Evolutionary conservation across 2,888 invertebrate species (phyloP).

Genomic region (Drymonia ruficornis): DNA sequence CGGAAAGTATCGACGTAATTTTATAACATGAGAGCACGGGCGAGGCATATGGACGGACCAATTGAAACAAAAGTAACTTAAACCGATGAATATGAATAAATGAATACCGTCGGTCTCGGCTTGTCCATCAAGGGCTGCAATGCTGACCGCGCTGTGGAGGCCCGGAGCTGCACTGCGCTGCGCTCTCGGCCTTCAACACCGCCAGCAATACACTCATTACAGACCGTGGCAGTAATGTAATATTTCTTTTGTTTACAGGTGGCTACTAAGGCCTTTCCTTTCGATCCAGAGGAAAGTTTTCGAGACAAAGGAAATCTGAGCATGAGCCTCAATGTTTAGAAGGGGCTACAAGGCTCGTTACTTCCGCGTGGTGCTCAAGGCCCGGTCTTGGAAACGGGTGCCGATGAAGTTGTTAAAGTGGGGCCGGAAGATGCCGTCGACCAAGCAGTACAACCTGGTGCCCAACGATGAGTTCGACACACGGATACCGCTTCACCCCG

Average conservation of each 20-base stretch:
- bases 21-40: too few relatives aligned
- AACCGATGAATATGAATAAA: too few relatives aligned
- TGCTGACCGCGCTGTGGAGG: too few relatives aligned
- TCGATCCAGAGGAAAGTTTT: constrained; percentile 14
- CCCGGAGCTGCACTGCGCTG: too few relatives aligned
- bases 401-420: constrained; percentile 78
- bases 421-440: constrained; percentile 91
- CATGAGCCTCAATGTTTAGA: constrained; percentile 71
- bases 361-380: constrained; percentile 67
- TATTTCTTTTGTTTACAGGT: constrained; percentile 32
- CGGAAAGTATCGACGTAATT: too few relatives aligned
- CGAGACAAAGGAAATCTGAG: constrained; percentile 13
- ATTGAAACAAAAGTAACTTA: too few relatives aligned
- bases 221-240: too few relatives aligned
- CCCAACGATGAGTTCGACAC: constrained; percentile 98
- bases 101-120: too few relatives aligned
- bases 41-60: too few relatives aligned
- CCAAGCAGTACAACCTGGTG: constrained; percentile 96
- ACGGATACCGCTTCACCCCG: constrained; percentile 97
- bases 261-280: constrained; percentile 8
- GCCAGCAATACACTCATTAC: too few relatives aligned
- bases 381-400: constrained; percentile 66
- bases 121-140: too few relatives aligned
- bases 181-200: too few relatives aligned
- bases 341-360: constrained; percentile 65